Evolutionary conservation across 1,140 invertebrate genomes (phyloP).

Genomic region (Drosophila tani): DNA sequence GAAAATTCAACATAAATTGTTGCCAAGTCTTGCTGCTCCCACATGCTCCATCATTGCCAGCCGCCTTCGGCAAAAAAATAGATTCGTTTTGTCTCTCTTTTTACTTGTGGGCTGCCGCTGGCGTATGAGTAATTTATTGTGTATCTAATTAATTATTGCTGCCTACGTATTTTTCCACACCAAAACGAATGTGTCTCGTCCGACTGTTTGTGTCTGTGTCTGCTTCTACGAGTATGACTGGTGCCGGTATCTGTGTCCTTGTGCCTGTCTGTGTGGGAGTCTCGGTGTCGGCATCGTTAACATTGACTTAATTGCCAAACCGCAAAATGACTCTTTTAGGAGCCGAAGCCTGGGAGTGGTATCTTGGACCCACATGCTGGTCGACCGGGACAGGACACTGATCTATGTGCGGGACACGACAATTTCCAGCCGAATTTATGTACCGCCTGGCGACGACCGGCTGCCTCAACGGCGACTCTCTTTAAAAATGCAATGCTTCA

Average conservation of each 20-base stretch:
- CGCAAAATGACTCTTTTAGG: conserved; percentile 57
- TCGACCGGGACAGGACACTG: conserved; percentile 26
- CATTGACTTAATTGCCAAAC: conserved; percentile 57
- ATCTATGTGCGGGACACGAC: conserved; percentile 51
- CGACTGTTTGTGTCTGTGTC: conserved; percentile 21
- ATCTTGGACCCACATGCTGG: conserved; percentile 34
- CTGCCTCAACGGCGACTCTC: conserved; percentile 3
- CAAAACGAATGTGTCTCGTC: conserved; percentile 32
- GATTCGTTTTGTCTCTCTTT: conserved; percentile 33
- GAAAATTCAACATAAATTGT: conserved; percentile 39
- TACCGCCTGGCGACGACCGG: conserved; percentile 24
- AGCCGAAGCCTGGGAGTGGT: conserved; percentile 13
- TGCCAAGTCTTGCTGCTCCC: conserved; percentile 12
- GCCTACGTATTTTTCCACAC: conserved; percentile 58
- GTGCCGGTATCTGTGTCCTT: conserved; percentile 1
- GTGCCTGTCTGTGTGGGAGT: conserved; percentile 23
- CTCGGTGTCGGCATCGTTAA: conserved; percentile 42
- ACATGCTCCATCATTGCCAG: conserved; percentile 21
- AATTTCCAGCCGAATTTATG: conserved; percentile 57
- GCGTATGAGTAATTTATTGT: conserved; percentile 72
- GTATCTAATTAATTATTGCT: conserved; percentile 76
- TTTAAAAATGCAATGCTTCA: conserved; percentile 27
- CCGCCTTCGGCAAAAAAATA: conserved; percentile 21
- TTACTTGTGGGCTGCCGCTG: conserved; percentile 57
- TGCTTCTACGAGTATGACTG: conserved; percentile 1